These are phyloP conservation scores for Pherbina coryleti DNA, from an alignment of 2,888 invertebrate genomes.

Conservation along the genomic window DNA sequence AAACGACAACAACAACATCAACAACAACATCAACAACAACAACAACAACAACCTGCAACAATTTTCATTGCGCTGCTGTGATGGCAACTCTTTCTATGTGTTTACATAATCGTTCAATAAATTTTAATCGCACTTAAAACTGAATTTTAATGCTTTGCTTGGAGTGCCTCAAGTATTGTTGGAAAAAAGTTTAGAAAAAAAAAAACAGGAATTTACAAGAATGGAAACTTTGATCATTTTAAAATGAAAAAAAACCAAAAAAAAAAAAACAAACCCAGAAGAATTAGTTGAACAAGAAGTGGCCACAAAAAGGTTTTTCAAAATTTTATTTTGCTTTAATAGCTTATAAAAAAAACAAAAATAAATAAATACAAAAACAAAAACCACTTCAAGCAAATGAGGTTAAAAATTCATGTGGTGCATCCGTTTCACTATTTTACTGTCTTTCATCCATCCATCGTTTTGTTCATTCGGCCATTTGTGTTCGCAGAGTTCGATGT, in stretches of 20 bases:
- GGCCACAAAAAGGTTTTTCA: neutral
- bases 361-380: neutral
- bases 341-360: neutral
- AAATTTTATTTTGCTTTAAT: neutral
- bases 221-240: neutral
- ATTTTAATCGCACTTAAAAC: conserved; percentile 34
- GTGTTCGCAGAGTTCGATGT: conserved; percentile 3
- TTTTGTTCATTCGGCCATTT: conserved; percentile 8
- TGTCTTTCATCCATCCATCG: neutral
- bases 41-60: neutral
- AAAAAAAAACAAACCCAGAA: too few relatives aligned
- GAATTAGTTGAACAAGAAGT: neutral
- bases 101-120: conserved; percentile 34
- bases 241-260: neutral
- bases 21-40: neutral
- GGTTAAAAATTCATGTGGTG: conserved; percentile 26
- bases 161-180: neutral
- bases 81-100: conserved; percentile 17
- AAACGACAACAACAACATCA: neutral
- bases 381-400: conserved; percentile 32
- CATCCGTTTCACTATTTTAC: neutral
- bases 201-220: neutral
- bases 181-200: neutral
- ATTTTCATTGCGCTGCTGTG: neutral
- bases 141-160: conserved; percentile 18